Base-by-base conservation (phyloP, 2,888 invertebrate species). In the Ophion ellenae region DNA sequence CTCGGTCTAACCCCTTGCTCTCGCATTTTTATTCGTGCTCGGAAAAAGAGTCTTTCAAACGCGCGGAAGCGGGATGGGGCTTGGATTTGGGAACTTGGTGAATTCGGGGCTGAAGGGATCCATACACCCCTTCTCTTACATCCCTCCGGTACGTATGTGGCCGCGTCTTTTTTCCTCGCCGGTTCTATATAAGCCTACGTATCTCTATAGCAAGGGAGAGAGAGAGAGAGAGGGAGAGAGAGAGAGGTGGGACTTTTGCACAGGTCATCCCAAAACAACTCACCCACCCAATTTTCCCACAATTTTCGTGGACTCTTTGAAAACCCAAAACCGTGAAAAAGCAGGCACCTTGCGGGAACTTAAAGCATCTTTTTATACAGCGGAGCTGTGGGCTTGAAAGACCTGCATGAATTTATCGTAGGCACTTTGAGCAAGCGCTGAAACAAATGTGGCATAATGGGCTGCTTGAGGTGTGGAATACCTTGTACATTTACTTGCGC, bases 21-120 rank as follows among this genome's bases (percentile, higher is more conserved):
- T 45, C 14, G 59, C 81, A 69, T 86, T 83, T 74, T 85, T 53
- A 53, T 53, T 53, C 53, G 73, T 71, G 74, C 83, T 86, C 77
- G 78, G 80, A 76, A 83, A 80, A 86, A 85, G 81, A 82, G 64
- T 78, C 85, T 77, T 81, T 85, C 84, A 74, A 79, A 64, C 80
- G 32, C 74, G 74, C 79, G 47, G 45, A 74, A 77, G 77, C 28
- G 45, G n/a, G 75, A 20, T 61, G 69, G 57, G 66, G 53, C 14
- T 53, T 32, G 67, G 63, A 84, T 74, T 81, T 79, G 47, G 70
- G 63, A 87, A 88, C 83, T 88, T 83, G 66, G 84, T 84, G 85
- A 87, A 87, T 87, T 88, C 81, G 81, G 75, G 71, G 83, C 66
- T 81, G 80, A 81, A 83, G 84, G 79, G 79, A 75, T 75, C 63